Base-by-base conservation (phyloP, 2,888 invertebrate genomes). In the Scaeva pyrastri region DNA sequence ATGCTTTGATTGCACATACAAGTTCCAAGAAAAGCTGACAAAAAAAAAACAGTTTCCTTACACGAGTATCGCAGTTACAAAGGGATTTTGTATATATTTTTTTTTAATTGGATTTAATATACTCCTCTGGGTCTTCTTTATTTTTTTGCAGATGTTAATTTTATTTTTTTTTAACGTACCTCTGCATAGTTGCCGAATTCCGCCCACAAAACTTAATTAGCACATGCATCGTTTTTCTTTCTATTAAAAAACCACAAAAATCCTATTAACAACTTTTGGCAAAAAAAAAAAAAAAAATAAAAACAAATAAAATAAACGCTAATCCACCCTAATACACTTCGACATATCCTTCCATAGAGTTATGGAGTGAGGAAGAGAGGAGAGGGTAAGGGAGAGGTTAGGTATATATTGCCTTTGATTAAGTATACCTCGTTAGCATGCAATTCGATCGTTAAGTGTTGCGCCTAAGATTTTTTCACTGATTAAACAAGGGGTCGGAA, bases 381-480 rank as follows among this genome's bases (percentile, higher is more conserved):
- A 31, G 31, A 31, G 5, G 31, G 0, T 31, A 77, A 55, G n/a
- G n/a, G n/a, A n/a, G n/a, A n/a, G n/a, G n/a, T n/a, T 78, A 23
- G 2, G 1, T 55, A 26, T 39, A 36, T 81, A 73, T 82, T 82
- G 74, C 64, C 55, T 64, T 82, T 86, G 82, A 86, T 86, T 86
- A 86, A 86, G 50, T 68, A 82, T 82, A 86, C 82, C 82, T 86
- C 78, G 82, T 86, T 86, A 86, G 82, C 86, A 86, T 86, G 86
- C 86, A 86, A 86, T 86, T 81, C 86, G 74, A 82, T 86, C 86
- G 86, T 86, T 86, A 86, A 86, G 86, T 86, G 86, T 86, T 82
- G 86, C 82, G 86, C 86, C 86, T 86, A 81, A 86, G 86, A 78
- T 86, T 86, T 77, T 82, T 86, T 77, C 36, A 50, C 64, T 81